Evolutionary conservation across 53 echinoderm and acorn worm species (phyloP), one percentile per base, ranked within the genome.

Genomic region (Apostichopus leukothele): DNA sequence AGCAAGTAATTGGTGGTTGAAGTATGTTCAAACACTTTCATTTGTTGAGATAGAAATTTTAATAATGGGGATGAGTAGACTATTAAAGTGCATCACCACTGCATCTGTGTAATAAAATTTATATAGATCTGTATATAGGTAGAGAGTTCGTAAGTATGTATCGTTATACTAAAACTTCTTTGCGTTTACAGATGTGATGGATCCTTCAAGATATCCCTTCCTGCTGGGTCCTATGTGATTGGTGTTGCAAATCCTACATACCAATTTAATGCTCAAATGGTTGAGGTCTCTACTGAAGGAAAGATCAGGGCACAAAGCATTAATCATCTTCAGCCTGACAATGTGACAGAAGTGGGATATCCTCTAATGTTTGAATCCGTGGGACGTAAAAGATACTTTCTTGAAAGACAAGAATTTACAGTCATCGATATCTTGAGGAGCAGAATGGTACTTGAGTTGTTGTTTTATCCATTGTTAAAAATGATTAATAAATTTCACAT

Each of bases 381-480:
- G 74, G 90, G 89, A 9, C 94, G 75, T 5, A 84, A 89, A 13
- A 73, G 66, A 66, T 96, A 94, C 78, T 96, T 96, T 67, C 93
- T 93, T 60, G 86, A 90, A 71, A 93, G 93, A 51, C 90, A 94
- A 88, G 93, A 94, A 80, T 96, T 94, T 39, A 74, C 74, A 67
- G 74, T 96, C 14, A 91, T 91, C 18, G 96, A 96, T 92, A 90
- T 94, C 76, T 85, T 96, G 39, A 96, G 90, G 78, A 96, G 94
- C 75, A 94, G 94, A 78, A 96, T 96, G 94, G 96, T 96, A 83
- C 20, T 18, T 71, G 14, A 57, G 10, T 57, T 57, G 57, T 57
- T 57, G 57, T 57, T 57, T 57, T 57, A 9, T 57, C 10, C 10
- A 9, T 57, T 57, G 7, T 57, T 8, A 57, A 57, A 9, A 57